Evolutionary conservation across 2,113 vertebrate genomes (phyloP), one percentile per base, ranked within the genome.

Genomic region (Sinocyclocheilus grahami): DNA sequence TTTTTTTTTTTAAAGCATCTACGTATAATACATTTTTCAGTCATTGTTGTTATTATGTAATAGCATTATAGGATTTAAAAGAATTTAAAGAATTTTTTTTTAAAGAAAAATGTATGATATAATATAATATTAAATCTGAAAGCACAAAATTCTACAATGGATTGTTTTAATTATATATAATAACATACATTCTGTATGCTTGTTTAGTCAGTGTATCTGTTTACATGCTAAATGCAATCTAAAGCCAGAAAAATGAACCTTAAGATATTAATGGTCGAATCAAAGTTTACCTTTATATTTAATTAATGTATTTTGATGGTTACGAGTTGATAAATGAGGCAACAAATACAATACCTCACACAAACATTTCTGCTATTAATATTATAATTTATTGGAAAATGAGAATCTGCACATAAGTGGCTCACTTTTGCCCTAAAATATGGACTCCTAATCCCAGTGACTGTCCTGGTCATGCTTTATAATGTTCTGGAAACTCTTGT

Each of bases 401-500:
- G 67, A 18, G 67, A 71, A 37, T 71, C 37, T 37, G 30, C 7
- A 71, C 30, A 20, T 10, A 37, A 37, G 16, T 33, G 37, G 16
- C 16, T 71, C 67, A 72, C 37, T 72, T 22, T 72, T 39, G 12
- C 11, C 12, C 42, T 76, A 3, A 16, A 51, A 51, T 16, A 16
- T 76, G 74, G 22, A 51, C 42, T 48, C n/a, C 22, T 46, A 51
- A 14, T 48, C 12, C 72, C 39, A 77, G 42, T 14, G 42, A 14
- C 6, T 11, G 11, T 77, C n/a, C 42, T 63, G 46, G 22, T 60
- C 67, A 51, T 30, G 86, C 86, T 83, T 78, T 83, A 37, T 51
- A 51, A 55, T 53, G 65, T 74, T 53, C 46, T 37, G 30, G 51
- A 63, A 85, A 30, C 27, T 58, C 37, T 85, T 53, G 60, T 71